phyloP scores from a whole-genome alignment of 2,888 invertebrate species.

The Pseudococcus viburni region DNA sequence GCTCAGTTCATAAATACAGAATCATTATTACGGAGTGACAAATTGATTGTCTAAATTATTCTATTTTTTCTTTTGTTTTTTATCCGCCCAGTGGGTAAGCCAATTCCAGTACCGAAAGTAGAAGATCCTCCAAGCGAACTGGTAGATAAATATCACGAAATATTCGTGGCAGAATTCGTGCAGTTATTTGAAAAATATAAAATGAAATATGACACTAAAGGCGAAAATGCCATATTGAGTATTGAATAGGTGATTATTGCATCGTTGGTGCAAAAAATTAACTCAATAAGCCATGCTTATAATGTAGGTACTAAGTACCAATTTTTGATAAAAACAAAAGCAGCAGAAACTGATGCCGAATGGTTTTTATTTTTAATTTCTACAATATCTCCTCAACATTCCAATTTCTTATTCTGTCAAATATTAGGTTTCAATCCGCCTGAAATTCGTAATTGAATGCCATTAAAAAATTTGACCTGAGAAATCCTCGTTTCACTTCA shows the following conservation, averaged over 20 bases:
- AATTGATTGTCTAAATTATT: not conserved
- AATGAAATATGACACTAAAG: constrained; percentile 37
- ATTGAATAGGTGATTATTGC: constrained; percentile 68
- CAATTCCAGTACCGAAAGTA: constrained; percentile 45
- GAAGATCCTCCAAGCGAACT: constrained; percentile 35
- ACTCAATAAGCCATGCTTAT: not conserved
- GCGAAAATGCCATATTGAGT: constrained; percentile 8
- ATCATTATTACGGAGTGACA: not conserved
- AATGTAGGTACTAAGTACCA: constrained; percentile 5
- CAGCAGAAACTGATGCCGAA: too few species aligned
- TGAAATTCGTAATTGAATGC: too few species aligned
- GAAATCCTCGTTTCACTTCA: too few species aligned
- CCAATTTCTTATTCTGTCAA: too few species aligned
- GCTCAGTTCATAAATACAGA: constrained; percentile 70
- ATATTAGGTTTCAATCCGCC: too few species aligned
- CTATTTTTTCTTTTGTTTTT: constrained; percentile 58
- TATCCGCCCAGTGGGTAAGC: constrained; percentile 14
- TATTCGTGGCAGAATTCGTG: constrained; percentile 13
- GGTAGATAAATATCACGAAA: constrained; percentile 48
- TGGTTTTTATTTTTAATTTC: too few species aligned
- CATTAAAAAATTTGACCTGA: too few species aligned
- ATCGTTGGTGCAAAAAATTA: not conserved
- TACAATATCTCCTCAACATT: not conserved
- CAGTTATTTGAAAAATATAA: constrained; percentile 38
- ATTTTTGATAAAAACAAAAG: too few species aligned